Conservation (phyloP, 1,140 invertebrate species). For the Lepidurus couesii region DNA sequence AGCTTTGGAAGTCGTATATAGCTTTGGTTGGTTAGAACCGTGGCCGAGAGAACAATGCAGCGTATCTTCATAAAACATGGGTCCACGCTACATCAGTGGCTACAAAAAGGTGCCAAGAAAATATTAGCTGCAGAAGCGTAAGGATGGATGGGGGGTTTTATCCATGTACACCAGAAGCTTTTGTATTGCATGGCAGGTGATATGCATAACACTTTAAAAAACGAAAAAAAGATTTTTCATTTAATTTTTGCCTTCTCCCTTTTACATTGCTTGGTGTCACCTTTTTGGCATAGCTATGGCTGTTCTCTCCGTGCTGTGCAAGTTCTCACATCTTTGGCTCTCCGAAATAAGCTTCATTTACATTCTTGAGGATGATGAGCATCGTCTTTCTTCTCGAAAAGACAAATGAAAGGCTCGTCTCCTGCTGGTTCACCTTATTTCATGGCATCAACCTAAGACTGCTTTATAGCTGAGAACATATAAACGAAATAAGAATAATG, state of each 20-base stretch:
- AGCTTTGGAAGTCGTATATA: conserved; percentile 5
- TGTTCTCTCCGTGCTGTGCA: neutral
- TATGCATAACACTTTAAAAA: neutral
- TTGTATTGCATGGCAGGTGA: conserved; percentile 11
- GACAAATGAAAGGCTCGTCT: conserved; percentile 14
- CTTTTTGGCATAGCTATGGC: conserved; percentile 5
- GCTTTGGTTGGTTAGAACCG: conserved; percentile 4
- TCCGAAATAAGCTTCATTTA: conserved; percentile 1
- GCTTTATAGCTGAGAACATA: neutral
- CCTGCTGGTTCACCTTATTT: conserved; percentile 19
- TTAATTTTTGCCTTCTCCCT: neutral
- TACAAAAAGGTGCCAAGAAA: conserved; percentile 19
- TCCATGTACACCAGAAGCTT: neutral
- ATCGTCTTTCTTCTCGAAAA: neutral
- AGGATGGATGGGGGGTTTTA: neutral
- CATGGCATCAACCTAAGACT: conserved; percentile 10
- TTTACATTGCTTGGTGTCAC: neutral
- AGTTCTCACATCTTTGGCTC: neutral
- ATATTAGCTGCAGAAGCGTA: neutral
- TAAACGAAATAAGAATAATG: neutral
- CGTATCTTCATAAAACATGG: conserved; percentile 5
- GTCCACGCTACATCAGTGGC: neutral
- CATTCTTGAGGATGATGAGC: neutral
- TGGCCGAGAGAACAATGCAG: conserved; percentile 2
- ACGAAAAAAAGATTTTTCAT: too few species aligned